Conservation (phyloP, 2,888 invertebrate species). For the Caenorhabditis virilis region DNA sequence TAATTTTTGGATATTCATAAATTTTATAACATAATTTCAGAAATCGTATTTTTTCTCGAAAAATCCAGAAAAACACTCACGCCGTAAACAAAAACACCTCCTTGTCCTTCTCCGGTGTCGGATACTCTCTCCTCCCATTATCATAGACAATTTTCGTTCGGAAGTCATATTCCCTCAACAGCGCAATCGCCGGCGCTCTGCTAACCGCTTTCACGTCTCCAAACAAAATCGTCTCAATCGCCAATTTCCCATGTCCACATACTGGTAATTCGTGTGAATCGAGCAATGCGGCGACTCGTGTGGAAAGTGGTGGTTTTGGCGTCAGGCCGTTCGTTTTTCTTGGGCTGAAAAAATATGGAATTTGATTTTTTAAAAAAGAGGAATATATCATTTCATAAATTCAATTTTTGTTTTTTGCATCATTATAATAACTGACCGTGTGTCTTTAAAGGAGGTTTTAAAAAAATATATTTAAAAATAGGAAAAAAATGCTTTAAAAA, state of each 20-base stretch:
- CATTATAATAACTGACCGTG: background rate
- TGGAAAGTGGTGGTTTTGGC: constrained; percentile 10
- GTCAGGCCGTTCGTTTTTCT: background rate
- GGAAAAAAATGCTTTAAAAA: too few relatives aligned
- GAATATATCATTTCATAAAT: too few relatives aligned
- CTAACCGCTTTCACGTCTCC: constrained; percentile 63
- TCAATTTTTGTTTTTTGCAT: too few relatives aligned
- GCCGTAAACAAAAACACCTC: constrained; percentile 31
- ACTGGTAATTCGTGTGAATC: constrained; percentile 31
- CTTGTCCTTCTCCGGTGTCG: constrained; percentile 15
- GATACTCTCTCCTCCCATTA: constrained; percentile 18
- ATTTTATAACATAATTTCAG: background rate
- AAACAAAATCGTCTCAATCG: constrained; percentile 49
- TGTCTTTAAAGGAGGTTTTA: too few relatives aligned
- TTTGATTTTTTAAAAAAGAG: too few relatives aligned
- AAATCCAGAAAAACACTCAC: constrained; percentile 10
- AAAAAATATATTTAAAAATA: too few relatives aligned
- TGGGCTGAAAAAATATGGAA: too few relatives aligned
- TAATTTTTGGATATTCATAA: background rate
- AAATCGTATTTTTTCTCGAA: background rate
- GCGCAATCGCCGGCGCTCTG: constrained; percentile 38
- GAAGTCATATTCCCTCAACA: constrained; percentile 49
- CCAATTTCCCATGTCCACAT: constrained; percentile 58
- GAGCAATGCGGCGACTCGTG: constrained; percentile 29
- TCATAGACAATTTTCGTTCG: constrained; percentile 18